Evolutionary conservation across 92 coral and sea anemone species (phyloP), one percentile per base, ranked within the genome.

Genomic region (Zoanthus sociatus): DNA sequence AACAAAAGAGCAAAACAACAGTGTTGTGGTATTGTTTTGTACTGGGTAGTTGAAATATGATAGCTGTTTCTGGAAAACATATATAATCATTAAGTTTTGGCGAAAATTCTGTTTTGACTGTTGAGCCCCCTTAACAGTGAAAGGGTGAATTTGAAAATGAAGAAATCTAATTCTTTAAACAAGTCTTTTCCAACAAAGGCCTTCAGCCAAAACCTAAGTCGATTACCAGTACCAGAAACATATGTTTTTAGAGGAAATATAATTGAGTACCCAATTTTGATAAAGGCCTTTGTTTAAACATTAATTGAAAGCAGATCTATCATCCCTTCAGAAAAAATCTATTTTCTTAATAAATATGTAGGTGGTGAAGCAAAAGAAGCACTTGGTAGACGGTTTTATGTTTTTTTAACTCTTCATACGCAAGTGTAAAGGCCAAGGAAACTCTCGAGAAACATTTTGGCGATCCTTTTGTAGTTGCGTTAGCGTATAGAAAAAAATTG

Each of bases 361-460:
- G 76, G 73, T 31, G 92, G 89, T 12, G 93, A 90, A 42, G 93
- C 92, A 2, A 89, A 89, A 56, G 91, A 90, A 42, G 89, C 26
- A 26, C 26, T 26, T 88, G 5, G 93, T 94, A 0, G 86, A 76
- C 16, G 86, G 97, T 33, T 94, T 94, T 55, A 86, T 92, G 72
- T 83, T 90, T 21, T 21, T 68, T 90, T 0, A 92, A 90, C 31
- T 83, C 90, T 10, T 88, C 83, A 53, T 93, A 94, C 13, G 88
- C 93, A 4, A 92, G 92, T 58, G 17, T 76, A 9, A 92, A 66
- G 54, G 94, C 92, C 0, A 94, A 90, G 17, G 84, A 88, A 15
- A 84, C 84, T 83, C 75, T 93, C 21, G 30, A 13, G 3, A 90
- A 84, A 78, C 93, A 93, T 1, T 93, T 87, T 63, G 93, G 95